Percentiles rank a stretch among this genome's conserved stretches.
Conservation (phyloP, 1,140 invertebrate genomes). For the Archegozetes longisetosus region DNA sequence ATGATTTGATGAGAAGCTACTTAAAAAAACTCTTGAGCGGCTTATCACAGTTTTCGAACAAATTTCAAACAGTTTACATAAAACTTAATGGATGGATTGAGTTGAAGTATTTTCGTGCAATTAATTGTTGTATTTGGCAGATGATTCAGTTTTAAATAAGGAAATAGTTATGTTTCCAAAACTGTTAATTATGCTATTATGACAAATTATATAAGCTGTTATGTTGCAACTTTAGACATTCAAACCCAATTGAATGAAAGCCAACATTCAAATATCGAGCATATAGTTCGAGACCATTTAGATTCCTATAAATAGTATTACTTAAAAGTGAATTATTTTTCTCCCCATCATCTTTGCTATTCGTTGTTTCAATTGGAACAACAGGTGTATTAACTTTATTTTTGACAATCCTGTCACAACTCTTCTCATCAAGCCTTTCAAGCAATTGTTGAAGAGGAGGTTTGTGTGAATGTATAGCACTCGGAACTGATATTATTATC, state of each 20-base stretch:
- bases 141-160: no score
- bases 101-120: no score
- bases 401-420: neutral
- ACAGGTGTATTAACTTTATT: neutral
- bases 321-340: neutral
- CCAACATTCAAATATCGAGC: slow-evolving; percentile 12
- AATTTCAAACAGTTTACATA: no score
- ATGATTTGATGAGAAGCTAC: no score
- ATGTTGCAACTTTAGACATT: slow-evolving; percentile 16
- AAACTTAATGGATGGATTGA: no score
- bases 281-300: slow-evolving; percentile 13
- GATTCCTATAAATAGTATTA: neutral
- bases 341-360: neutral
- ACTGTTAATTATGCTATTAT: no score
- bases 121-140: no score
- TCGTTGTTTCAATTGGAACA: neutral
- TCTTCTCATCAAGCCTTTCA: neutral
- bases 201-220: neutral
- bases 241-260: slow-evolving; percentile 14
- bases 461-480: slow-evolving; percentile 15
- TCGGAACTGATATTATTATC: slow-evolving; percentile 11
- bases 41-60: no score
- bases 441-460: slow-evolving; percentile 1
- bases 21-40: no score
- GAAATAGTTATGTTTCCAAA: no score